A percentile compares a stretch with the other conserved stretches of the same genome.
Conservation (phyloP, 2,888 invertebrate species). For the Acanthosepion esculentum region DNA sequence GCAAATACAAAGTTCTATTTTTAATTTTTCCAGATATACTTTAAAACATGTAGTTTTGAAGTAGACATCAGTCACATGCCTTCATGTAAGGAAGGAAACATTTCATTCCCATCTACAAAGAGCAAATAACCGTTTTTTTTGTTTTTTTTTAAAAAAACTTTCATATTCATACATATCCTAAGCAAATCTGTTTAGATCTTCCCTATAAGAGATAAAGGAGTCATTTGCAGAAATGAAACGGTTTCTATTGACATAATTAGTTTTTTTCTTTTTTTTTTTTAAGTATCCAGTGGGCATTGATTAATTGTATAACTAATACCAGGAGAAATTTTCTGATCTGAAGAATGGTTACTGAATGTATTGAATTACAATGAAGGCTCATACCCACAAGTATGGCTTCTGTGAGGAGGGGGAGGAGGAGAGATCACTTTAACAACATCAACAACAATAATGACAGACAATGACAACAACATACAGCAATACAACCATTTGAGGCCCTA, state of each 20-base stretch:
- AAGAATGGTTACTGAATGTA: not conserved
- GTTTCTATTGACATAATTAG: no score
- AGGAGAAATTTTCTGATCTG: not conserved
- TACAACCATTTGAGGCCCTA: constrained; percentile 39
- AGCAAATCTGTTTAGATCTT: not conserved
- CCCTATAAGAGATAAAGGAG: no score
- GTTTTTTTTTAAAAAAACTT: no score
- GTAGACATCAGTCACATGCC: no score
- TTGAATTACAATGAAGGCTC: not conserved
- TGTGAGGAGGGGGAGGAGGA: not conserved
- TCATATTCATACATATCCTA: not conserved
- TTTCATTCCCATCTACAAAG: no score
- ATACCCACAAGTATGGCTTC: not conserved
- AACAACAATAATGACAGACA: not conserved
- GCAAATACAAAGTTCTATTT: no score
- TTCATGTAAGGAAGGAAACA: no score
- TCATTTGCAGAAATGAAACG: no score
- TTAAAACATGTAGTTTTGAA: no score
- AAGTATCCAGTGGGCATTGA: not conserved
- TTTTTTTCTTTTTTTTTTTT: no score
- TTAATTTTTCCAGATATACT: no score
- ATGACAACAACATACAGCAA: not conserved
- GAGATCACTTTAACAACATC: not conserved
- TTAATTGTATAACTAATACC: not conserved
- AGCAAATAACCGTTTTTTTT: no score